Evolutionary conservation across 2,797 vertebrate species (phyloP).

Genomic region (Tympanoctomys barrerae): DNA sequence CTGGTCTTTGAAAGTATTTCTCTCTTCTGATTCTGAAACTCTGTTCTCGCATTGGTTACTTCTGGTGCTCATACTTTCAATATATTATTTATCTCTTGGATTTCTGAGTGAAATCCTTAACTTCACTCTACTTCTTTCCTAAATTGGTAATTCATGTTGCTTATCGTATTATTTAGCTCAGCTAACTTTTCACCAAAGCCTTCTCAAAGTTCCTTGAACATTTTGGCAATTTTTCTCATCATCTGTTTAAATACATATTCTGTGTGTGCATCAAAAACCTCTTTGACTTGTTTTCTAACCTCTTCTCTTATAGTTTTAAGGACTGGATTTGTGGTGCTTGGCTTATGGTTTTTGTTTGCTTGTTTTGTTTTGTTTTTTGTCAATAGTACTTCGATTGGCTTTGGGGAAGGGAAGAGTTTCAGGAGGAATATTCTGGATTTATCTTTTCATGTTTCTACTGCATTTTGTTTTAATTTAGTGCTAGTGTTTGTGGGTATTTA

Average conservation of each 20-base stretch:
- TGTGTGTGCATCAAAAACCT: not conserved
- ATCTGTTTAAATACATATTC: not conserved
- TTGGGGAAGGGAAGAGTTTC: not conserved
- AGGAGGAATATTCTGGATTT: not conserved
- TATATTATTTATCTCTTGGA: not conserved
- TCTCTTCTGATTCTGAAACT: not conserved
- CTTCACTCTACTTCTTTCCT: not conserved
- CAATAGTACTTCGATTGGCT: not conserved
- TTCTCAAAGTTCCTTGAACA: not conserved
- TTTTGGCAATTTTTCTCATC: not conserved
- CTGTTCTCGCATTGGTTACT: not conserved
- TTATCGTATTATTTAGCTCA: too few species aligned
- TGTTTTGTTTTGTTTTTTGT: not conserved
- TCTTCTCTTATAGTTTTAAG: not conserved
- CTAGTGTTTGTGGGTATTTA: not conserved
- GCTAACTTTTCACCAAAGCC: not conserved
- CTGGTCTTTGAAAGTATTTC: not conserved
- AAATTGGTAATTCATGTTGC: too few species aligned
- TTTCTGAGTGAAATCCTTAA: not conserved
- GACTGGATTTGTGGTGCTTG: not conserved
- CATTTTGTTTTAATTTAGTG: not conserved
- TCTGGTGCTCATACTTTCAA: not conserved
- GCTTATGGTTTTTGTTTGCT: not conserved
- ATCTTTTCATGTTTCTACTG: not conserved
- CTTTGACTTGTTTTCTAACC: not conserved